Evolutionary conservation across 30 jellyfish, hydroid and myxozoan species (phyloP).

Genomic region (Cassiopea andromeda): DNA sequence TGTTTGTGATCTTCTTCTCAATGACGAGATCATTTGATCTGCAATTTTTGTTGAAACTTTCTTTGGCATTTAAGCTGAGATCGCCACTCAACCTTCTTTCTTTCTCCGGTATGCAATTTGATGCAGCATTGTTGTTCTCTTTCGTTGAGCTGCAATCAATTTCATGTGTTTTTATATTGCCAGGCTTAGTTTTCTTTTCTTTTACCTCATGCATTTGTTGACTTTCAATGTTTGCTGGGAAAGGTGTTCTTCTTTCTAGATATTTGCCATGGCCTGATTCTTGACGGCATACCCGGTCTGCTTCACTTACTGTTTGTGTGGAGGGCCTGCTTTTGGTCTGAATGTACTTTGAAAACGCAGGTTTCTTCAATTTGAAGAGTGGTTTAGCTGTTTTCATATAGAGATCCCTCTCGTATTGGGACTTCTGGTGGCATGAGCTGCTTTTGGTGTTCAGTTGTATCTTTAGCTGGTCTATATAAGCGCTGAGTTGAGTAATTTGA

Average conservation of each 20-base stretch:
- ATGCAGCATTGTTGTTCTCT: background rate
- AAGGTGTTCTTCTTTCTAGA: background rate
- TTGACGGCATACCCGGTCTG: background rate
- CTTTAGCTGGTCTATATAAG: background rate
- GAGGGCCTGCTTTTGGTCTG: background rate
- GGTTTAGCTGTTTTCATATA: background rate
- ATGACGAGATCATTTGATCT: background rate
- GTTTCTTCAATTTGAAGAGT: background rate
- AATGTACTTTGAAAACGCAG: background rate
- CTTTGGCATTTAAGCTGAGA: background rate
- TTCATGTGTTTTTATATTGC: background rate
- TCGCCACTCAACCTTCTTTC: background rate
- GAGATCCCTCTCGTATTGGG: background rate
- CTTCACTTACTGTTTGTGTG: background rate
- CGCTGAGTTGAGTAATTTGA: background rate
- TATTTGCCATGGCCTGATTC: background rate
- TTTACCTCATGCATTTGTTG: background rate
- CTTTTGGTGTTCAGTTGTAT: background rate
- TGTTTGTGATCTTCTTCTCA: background rate
- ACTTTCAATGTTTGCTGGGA: background rate
- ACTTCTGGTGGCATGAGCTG: background rate
- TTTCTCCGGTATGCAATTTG: background rate
- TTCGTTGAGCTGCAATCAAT: background rate
- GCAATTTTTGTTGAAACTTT: background rate
- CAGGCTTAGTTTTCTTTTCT: background rate